Evolutionary conservation across 2,113 vertebrate genomes (phyloP).

Genomic region (Odobenus rosmarus): DNA sequence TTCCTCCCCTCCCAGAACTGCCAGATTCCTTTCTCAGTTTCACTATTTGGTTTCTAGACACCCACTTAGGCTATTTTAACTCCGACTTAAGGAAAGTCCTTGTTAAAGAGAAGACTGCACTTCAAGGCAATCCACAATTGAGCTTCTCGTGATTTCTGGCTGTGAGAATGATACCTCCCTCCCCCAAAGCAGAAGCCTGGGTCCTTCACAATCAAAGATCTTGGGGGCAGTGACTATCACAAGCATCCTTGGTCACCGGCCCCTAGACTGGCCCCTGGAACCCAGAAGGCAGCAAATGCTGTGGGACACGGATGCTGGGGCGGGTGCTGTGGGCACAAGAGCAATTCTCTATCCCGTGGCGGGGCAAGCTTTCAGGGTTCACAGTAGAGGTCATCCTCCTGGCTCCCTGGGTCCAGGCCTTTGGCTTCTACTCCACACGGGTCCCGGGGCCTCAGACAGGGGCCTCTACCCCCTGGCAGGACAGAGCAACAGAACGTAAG

Average conservation of each 20-base stretch:
- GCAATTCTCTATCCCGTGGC: background rate
- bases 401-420: background rate
- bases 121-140: background rate
- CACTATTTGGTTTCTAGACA: slow-evolving; percentile 39
- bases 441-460: background rate
- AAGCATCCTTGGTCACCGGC: background rate
- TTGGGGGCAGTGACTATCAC: background rate
- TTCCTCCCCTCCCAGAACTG: background rate
- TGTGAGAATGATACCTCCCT: background rate
- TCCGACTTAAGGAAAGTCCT: slow-evolving; percentile 15
- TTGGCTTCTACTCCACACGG: background rate
- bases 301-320: background rate
- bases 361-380: background rate
- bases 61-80: background rate
- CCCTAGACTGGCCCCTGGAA: background rate
- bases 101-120: background rate
- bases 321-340: background rate
- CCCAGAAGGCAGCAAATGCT: background rate
- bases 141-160: background rate
- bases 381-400: background rate
- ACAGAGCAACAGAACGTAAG: background rate
- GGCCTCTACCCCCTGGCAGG: background rate
- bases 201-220: background rate
- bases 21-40: slow-evolving; percentile 17
- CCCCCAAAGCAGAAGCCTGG: background rate